A percentile compares a stretch with the other conserved stretches of the same genome.
Evolutionary conservation across 1,140 invertebrate species (phyloP).

Genomic region (Brachionus angularis): DNA sequence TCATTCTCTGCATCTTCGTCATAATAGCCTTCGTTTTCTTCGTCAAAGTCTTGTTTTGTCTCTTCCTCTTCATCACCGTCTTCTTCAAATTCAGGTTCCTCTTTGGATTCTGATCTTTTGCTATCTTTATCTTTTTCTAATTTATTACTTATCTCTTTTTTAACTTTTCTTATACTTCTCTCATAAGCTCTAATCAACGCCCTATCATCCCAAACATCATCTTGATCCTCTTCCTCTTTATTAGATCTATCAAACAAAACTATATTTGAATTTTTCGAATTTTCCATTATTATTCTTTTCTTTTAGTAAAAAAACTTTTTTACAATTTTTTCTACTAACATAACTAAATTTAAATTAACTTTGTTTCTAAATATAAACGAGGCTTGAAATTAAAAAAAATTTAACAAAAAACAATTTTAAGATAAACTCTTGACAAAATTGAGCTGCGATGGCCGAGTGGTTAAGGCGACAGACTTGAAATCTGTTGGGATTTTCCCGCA

Average conservation of each 20-base stretch:
- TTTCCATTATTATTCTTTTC: too few relatives aligned
- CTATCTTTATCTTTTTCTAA: not conserved
- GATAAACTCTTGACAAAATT: too few relatives aligned
- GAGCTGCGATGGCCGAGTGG: too few relatives aligned
- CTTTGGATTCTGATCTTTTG: not conserved
- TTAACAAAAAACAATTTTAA: too few relatives aligned
- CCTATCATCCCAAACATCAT: slow-evolving; percentile 38
- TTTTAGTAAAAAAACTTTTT: too few relatives aligned
- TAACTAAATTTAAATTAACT: too few relatives aligned
- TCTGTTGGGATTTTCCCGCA: too few relatives aligned
- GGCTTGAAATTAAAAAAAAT: too few relatives aligned
- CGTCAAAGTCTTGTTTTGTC: not conserved
- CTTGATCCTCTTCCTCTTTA: not conserved
- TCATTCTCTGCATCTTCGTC: slow-evolving; percentile 30
- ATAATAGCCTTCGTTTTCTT: slow-evolving; percentile 32
- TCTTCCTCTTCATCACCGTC: not conserved
- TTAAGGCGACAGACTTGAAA: too few relatives aligned
- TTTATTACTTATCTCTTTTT: not conserved
- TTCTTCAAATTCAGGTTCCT: slow-evolving; percentile 11
- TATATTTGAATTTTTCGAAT: slow-evolving; percentile 18
- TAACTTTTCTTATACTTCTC: not conserved
- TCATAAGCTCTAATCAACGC: slow-evolving; percentile 36
- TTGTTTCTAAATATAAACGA: too few relatives aligned
- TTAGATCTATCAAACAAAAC: not conserved
- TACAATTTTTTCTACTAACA: too few relatives aligned